phyloP scores from a whole-genome alignment of 2,797 vertebrate genomes.

The Arrhamphus sclerolepis region DNA sequence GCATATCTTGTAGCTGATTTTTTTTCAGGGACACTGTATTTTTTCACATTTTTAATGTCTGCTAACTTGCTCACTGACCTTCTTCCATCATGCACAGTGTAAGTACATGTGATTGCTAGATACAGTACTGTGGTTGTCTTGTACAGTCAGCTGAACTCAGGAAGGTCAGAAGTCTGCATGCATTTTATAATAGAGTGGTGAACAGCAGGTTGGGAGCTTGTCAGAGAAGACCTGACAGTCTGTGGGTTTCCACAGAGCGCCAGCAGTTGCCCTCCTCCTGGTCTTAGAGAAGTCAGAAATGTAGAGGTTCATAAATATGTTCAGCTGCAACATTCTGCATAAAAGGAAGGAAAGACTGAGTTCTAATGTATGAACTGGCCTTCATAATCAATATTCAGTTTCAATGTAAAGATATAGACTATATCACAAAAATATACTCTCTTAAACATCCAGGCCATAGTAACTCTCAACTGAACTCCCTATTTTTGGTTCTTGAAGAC shows the following conservation, averaged over 20 bases:
- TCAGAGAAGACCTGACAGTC: constrained; percentile 32
- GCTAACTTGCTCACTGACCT: constrained; percentile 49
- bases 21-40: constrained; percentile 4
- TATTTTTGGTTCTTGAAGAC: no score
- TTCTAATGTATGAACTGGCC: no score
- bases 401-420: no score
- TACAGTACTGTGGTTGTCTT: constrained; percentile 52
- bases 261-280: constrained; percentile 37
- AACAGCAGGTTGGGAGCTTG: constrained; percentile 52
- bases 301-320: background rate
- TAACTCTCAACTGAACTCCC: no score
- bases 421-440: no score
- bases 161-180: constrained; percentile 57
- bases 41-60: constrained; percentile 50
- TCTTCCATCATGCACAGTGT: constrained; percentile 29
- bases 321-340: background rate
- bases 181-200: constrained; percentile 64
- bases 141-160: constrained; percentile 38
- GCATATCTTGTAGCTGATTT: constrained; percentile 11
- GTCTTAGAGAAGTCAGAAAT: constrained; percentile 21
- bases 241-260: background rate
- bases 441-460: no score
- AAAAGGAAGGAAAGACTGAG: background rate
- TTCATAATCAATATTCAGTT: no score
- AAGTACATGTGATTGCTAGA: constrained; percentile 60